Evolutionary conservation across 2,888 invertebrate genomes (phyloP), one percentile per base, ranked within the genome.

Genomic region (Caenorhabditis afra): DNA sequence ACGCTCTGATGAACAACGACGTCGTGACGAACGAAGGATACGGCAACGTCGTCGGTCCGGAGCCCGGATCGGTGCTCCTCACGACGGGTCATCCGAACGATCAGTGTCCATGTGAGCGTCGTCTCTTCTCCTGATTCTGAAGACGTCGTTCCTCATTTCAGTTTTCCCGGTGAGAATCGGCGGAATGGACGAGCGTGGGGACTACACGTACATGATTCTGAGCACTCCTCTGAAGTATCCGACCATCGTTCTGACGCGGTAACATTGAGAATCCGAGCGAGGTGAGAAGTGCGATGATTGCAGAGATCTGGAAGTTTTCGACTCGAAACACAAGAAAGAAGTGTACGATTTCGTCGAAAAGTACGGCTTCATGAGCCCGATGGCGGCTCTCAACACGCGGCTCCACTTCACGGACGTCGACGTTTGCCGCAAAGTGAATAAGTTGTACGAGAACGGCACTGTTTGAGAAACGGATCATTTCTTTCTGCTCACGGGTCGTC

Each of bases 51-150:
- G 66, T 80, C n/a, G 90, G 90, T n/a, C 87, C 89, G 1, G 90
- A 90, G 49, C 87, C 90, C 11, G 89, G 88, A 20, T 79, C 86
- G 18, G 45, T 88, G 1, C 79, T 90, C 8, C 79, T 90, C 29
- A 73, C 81, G 3, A 89, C 88, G 12, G 88, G 88, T 22, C 87
- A 88, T 74, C 80, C 84, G 8, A 71, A 73, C 14, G 90, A 90
- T 73, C 82, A 82, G 18, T 90, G 90, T 75, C 90, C 90, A 39
- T 90, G 90, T 90, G 61, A 82, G 86, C n/a, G n/a, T n/a, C n/a
- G n/a, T n/a, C n/a, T n/a, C n/a, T n/a, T n/a, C n/a, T n/a, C n/a
- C n/a, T 77, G 3, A 29, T 29, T 5, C 29, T 29, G 4, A 29
- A 29, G 29, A 29, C n/a, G n/a, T n/a, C n/a, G n/a, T n/a, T n/a